Conservation (phyloP, 2,888 invertebrate species). For the Argyra leucocephala region DNA sequence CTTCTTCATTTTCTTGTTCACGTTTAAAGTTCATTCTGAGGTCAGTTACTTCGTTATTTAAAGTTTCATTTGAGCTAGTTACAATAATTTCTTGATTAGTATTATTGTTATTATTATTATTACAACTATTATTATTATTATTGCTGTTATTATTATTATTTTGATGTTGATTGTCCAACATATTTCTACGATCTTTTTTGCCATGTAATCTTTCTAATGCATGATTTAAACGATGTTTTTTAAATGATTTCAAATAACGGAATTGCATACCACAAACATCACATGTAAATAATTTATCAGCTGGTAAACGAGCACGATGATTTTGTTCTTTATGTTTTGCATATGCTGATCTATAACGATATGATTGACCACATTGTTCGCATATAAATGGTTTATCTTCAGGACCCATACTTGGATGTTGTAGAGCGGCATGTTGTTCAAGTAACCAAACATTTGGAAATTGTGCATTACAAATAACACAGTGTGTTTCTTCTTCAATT, state of each 20-base stretch:
- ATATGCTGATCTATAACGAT: constrained; percentile 76
- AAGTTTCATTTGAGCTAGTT: constrained; percentile 61
- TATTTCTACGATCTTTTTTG: constrained; percentile 46
- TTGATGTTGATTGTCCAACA: constrained; percentile 14
- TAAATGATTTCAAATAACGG: constrained; percentile 78
- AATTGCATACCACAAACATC: constrained; percentile 90
- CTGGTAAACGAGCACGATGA: constrained; percentile 75
- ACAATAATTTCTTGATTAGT: constrained; percentile 52
- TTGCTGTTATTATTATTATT: not conserved
- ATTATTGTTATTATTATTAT: constrained; percentile 16
- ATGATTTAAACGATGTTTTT: constrained; percentile 80
- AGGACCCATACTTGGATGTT: constrained; percentile 58
- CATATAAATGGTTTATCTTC: constrained; percentile 85
- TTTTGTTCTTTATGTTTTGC: constrained; percentile 80
- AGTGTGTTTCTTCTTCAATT: constrained; percentile 50
- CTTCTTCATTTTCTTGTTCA: constrained; percentile 46
- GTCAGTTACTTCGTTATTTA: constrained; percentile 49
- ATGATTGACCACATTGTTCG: constrained; percentile 84
- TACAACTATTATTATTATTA: not conserved
- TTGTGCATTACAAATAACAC: constrained; percentile 74
- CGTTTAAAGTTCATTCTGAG: constrained; percentile 49
- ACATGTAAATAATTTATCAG: constrained; percentile 82
- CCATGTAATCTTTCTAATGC: constrained; percentile 74
- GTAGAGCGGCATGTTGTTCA: constrained; percentile 75
- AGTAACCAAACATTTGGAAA: constrained; percentile 82